Percentiles rank a stretch among this genome's conserved stretches.
Evolutionary conservation across 2,113 vertebrate species (phyloP).

Genomic region (Cyprichromis sp.): DNA sequence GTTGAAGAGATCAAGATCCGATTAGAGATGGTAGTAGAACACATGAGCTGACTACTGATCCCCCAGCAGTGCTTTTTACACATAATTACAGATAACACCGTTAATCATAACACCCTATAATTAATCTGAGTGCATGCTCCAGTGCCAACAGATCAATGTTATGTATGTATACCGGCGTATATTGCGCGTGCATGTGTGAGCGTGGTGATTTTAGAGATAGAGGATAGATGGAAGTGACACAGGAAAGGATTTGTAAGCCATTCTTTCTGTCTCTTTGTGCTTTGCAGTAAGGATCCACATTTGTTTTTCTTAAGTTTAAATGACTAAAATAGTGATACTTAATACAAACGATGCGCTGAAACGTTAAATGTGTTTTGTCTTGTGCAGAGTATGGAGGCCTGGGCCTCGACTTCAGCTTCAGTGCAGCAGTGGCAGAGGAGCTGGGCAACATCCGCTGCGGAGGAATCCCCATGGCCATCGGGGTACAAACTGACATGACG

Average conservation of each 20-base stretch:
- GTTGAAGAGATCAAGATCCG: not conserved
- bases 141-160: not conserved
- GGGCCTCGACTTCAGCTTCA: slow-evolving; percentile 85
- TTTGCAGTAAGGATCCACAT: not conserved
- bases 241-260: not conserved
- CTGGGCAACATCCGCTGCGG: slow-evolving; percentile 78
- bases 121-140: slow-evolving; percentile 27
- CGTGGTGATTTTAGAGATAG: not conserved
- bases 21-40: not conserved
- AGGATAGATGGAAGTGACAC: not conserved
- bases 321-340: not conserved
- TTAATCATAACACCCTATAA: slow-evolving; percentile 32
- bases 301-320: not conserved
- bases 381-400: slow-evolving; percentile 80
- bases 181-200: not conserved
- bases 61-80: slow-evolving; percentile 6
- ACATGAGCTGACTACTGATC: slow-evolving; percentile 12
- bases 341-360: not conserved
- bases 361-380: not conserved
- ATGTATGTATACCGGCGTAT: not conserved
- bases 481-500: slow-evolving; percentile 81
- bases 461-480: slow-evolving; percentile 82
- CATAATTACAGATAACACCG: slow-evolving; percentile 10
- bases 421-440: slow-evolving; percentile 79
- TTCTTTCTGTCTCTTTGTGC: not conserved